Evolutionary conservation across 2,888 invertebrate species (phyloP).

Genomic region (Epirrita christyi): DNA sequence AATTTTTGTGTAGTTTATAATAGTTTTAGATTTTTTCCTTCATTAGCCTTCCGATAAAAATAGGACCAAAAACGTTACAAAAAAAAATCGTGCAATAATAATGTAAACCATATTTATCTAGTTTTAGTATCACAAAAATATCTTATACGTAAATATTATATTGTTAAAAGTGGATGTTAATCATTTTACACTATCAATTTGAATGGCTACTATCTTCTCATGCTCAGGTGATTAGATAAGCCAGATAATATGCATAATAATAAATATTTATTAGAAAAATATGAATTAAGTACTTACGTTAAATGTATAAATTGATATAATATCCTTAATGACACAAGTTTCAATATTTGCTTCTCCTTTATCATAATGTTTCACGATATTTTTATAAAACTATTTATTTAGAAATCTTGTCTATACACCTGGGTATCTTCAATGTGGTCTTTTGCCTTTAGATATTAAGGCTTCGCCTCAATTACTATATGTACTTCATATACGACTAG

Average conservation of each 20-base stretch:
- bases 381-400: slow-evolving; percentile 20
- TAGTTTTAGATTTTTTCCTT: slow-evolving; percentile 42
- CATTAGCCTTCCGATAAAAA: slow-evolving; percentile 44
- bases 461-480: slow-evolving; percentile 75
- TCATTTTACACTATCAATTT: slow-evolving; percentile 55
- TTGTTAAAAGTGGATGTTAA: slow-evolving; percentile 57
- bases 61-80: slow-evolving; percentile 55
- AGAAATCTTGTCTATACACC: slow-evolving; percentile 30
- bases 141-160: slow-evolving; percentile 59
- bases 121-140: slow-evolving; percentile 53
- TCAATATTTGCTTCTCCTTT: neutral
- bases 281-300: neutral
- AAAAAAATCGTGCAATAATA: slow-evolving; percentile 44
- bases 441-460: slow-evolving; percentile 65
- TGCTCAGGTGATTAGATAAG: slow-evolving; percentile 43
- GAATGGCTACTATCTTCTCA: slow-evolving; percentile 47
- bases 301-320: neutral
- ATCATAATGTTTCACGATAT: slow-evolving; percentile 10
- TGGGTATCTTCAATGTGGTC: slow-evolving; percentile 49
- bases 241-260: slow-evolving; percentile 1
- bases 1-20: slow-evolving; percentile 44
- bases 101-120: slow-evolving; percentile 42
- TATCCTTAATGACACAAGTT: neutral
- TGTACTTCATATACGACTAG: slow-evolving; percentile 69
- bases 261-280: neutral